Evolutionary conservation across 1,140 invertebrate genomes (phyloP).

Genomic region (Sitophilus oryzae): DNA sequence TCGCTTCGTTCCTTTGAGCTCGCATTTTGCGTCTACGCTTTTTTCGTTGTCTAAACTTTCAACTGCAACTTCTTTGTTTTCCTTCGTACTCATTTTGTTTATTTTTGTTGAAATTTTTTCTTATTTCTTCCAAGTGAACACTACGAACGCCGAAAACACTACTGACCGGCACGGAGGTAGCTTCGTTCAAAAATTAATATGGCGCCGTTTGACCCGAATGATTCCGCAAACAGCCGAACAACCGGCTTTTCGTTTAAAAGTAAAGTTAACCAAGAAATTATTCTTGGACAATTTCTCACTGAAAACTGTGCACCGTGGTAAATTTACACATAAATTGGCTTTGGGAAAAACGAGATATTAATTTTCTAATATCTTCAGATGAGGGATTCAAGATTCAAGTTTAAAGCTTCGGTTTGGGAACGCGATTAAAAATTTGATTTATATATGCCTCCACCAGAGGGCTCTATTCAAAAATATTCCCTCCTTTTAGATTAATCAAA

Average conservation of each 20-base stretch:
- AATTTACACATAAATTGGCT: not conserved
- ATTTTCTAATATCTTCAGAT: conserved; percentile 29
- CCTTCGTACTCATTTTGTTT: conserved; percentile 75
- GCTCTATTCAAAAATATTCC: conserved; percentile 32
- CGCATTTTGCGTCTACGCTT: conserved; percentile 65
- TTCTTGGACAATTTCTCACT: conserved; percentile 1
- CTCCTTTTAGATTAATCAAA: conserved; percentile 9
- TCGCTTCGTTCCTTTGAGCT: conserved; percentile 80
- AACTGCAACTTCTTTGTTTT: conserved; percentile 77
- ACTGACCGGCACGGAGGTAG: conserved; percentile 54
- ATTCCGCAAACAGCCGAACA: conserved; percentile 51
- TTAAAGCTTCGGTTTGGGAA: conserved; percentile 24
- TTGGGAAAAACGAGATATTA: conserved; percentile 20
- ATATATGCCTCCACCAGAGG: conserved; percentile 33
- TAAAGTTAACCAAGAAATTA: conserved; percentile 18
- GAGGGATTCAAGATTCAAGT: conserved; percentile 56
- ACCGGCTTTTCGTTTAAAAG: conserved; percentile 29
- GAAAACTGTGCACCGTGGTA: too few relatives aligned
- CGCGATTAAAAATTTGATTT: conserved; percentile 36
- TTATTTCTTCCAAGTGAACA: conserved; percentile 20
- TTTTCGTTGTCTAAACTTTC: conserved; percentile 76
- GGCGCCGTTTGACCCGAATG: conserved; percentile 65
- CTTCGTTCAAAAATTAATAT: conserved; percentile 78
- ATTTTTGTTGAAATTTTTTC: conserved; percentile 47
- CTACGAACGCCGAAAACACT: conserved; percentile 47